Percentiles rank a stretch among this genome's conserved stretches.
phyloP scores from a whole-genome alignment of 2,888 invertebrate species.

The Tethea ocularis region DNA sequence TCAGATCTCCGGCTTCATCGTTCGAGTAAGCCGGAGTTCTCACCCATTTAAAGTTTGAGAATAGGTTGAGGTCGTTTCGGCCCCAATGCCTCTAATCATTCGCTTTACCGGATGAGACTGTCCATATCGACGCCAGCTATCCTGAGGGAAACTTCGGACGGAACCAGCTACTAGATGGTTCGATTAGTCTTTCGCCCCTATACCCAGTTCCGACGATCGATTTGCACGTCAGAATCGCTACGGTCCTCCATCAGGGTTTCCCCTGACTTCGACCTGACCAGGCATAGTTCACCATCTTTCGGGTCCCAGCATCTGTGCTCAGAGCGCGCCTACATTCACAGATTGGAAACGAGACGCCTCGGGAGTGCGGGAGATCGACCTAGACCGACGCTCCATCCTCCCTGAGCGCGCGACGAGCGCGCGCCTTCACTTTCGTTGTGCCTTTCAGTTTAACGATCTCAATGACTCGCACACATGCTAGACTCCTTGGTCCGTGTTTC shows the following conservation, averaged over 20 bases:
- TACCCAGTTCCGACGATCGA: conserved; percentile 90
- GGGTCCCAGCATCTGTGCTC: background rate
- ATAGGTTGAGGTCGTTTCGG: no score
- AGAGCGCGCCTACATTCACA: conserved; percentile 67
- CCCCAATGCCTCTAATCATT: no score
- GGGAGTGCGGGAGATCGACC: no score
- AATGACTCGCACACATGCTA: conserved; percentile 87
- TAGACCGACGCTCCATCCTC: no score
- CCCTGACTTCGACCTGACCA: no score
- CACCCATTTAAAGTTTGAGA: no score
- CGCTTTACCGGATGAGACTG: conserved; percentile 86
- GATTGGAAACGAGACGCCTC: conserved; percentile 77
- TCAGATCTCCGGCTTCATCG: no score
- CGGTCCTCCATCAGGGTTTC: conserved; percentile 84
- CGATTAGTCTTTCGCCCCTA: conserved; percentile 89
- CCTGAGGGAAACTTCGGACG: conserved; percentile 90
- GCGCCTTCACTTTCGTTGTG: conserved; percentile 69
- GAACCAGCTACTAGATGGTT: conserved; percentile 91
- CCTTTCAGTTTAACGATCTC: conserved; percentile 84
- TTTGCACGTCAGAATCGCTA: conserved; percentile 90
- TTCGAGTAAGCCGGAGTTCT: no score
- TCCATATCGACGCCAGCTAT: conserved; percentile 81
- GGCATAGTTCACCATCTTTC: no score
- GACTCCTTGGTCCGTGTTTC: conserved; percentile 44
- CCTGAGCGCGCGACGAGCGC: no score